phyloP scores from a whole-genome alignment of 2,888 invertebrate genomes.

The Ditylenchus weischeri region DNA sequence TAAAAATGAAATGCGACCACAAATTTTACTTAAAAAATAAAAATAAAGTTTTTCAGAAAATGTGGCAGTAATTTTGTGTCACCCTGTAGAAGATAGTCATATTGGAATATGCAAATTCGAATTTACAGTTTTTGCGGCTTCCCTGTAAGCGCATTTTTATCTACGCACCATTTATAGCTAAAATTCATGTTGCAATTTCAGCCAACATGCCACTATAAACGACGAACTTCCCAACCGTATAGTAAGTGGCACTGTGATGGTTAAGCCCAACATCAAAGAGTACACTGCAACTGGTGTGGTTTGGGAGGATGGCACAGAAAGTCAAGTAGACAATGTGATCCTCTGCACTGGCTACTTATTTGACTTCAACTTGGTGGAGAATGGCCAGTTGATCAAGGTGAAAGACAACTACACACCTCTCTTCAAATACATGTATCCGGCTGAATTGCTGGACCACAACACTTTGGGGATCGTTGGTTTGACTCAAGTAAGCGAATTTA shows the following conservation, averaged over 20 bases:
- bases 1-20: no score
- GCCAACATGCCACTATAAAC: conserved; percentile 53
- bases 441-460: conserved; percentile 48
- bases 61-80: no score
- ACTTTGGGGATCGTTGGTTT: conserved; percentile 62
- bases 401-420: conserved; percentile 52
- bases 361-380: conserved; percentile 25
- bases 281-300: conserved; percentile 36
- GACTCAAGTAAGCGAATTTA: conserved; percentile 50
- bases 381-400: conserved; percentile 36
- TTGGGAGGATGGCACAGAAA: conserved; percentile 33
- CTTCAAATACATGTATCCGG: conserved; percentile 61
- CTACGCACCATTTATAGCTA: no score
- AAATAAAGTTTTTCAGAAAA: no score
- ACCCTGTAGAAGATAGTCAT: no score
- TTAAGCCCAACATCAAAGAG: conserved; percentile 42
- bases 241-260: conserved; percentile 50
- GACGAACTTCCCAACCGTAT: conserved; percentile 63
- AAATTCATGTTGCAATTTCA: conserved; percentile 6
- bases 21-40: no score
- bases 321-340: conserved; percentile 27
- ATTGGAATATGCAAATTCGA: no score
- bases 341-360: conserved; percentile 34
- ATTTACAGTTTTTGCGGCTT: no score
- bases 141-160: no score